Conservation (phyloP, 2,888 invertebrate species). For the Limnephilus rhombicus region DNA sequence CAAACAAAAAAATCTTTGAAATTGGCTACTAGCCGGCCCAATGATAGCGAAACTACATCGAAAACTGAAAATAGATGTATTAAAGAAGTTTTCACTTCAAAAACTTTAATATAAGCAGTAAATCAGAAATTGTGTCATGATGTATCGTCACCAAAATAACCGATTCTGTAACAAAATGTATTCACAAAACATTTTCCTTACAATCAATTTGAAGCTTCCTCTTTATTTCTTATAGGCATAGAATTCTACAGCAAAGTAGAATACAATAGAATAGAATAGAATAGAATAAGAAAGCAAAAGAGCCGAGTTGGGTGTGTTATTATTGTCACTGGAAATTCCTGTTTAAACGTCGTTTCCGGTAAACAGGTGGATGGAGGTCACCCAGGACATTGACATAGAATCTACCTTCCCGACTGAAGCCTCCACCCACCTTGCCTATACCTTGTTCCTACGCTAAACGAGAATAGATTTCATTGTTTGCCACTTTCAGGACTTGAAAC, state of each 20-base stretch:
- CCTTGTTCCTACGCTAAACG: neutral
- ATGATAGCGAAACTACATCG: no score
- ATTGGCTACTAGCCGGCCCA: no score
- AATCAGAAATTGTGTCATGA: neutral
- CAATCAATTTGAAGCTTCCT: neutral
- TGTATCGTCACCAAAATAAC: neutral
- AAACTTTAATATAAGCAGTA: no score
- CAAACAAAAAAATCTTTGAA: no score
- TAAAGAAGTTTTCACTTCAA: no score
- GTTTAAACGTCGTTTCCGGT: slow-evolving; percentile 13
- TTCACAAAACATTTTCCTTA: neutral
- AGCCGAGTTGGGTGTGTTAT: neutral
- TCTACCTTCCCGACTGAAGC: neutral
- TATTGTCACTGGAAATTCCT: neutral
- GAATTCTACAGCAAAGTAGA: neutral
- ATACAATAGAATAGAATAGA: neutral
- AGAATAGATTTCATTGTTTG: neutral
- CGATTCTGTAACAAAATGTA: neutral
- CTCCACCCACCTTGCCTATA: neutral
- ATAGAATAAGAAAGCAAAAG: slow-evolving; percentile 1
- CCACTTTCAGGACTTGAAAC: neutral
- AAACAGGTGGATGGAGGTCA: slow-evolving; percentile 17
- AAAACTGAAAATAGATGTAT: no score
- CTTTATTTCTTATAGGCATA: neutral
- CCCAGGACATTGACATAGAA: neutral